Conservation (phyloP, 2,888 invertebrate genomes). For the Pollenia labialis region DNA sequence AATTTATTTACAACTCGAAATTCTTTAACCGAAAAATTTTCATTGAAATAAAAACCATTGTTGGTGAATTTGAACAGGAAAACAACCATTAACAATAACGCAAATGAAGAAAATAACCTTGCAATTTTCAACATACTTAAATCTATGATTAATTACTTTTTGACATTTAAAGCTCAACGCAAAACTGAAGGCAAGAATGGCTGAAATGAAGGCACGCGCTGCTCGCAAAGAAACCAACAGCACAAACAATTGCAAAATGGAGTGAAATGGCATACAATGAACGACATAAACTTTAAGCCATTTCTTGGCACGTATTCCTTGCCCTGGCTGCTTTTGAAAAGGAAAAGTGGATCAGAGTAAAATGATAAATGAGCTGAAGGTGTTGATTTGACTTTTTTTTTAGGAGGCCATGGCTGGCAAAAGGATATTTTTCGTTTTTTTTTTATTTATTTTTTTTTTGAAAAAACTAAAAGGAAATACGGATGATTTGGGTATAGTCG, state of each 20-base stretch:
- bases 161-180: conserved; percentile 69
- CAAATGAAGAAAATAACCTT: conserved; percentile 68
- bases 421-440: conserved; percentile 59
- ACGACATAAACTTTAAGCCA: conserved; percentile 50
- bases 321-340: conserved; percentile 7
- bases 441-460: neutral
- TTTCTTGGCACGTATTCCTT: conserved; percentile 64
- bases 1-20: conserved; percentile 42
- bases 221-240: neutral
- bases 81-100: conserved; percentile 62
- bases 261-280: conserved; percentile 31
- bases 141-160: conserved; percentile 73
- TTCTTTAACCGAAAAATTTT: conserved; percentile 29
- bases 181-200: conserved; percentile 32
- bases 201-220: conserved; percentile 2
- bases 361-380: conserved; percentile 72
- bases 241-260: conserved; percentile 59
- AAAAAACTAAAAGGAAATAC: conserved; percentile 34
- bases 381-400: conserved; percentile 71
- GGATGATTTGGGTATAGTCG: conserved; percentile 26
- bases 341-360: conserved; percentile 30
- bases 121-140: conserved; percentile 73
- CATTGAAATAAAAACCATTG: conserved; percentile 56
- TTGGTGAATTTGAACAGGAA: conserved; percentile 58
- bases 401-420: conserved; percentile 44